Evolutionary conservation across 2,113 vertebrate species (phyloP), one percentile per base, ranked within the genome.

Genomic region (Gallinago jamesoni): DNA sequence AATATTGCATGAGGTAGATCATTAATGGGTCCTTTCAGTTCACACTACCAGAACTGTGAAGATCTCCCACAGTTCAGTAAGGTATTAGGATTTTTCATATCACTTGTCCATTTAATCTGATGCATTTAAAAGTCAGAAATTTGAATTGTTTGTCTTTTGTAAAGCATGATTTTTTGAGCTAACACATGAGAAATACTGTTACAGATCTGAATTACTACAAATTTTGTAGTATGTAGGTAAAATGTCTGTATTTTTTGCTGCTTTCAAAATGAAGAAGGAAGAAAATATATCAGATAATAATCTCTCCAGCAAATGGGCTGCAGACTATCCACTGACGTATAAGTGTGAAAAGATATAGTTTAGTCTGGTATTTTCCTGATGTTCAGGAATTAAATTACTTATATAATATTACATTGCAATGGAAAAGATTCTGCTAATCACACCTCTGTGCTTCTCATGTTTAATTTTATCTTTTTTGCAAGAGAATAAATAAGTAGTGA

Each of bases 1-100:
- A 98, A 98, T 98, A 98, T 97, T 98, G 69, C 89, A 97, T 98
- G 89, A 98, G 84, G 62, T 66, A 73, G 93, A 94, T 74, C 77
- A 93, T 97, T 98, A 98, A 97, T 93, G 94, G 90, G 83, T 60
- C 75, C 97, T 98, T 95, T 96, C 87, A 96, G 92, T 97, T 81
- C 62, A 69, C 25, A 7, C 48, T 94, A 77, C 31, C 33, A 79
- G 45, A 96, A 96, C 41, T 10, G 52, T 84, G 57, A 97, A 89
- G 45, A 53, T 45, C 77, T 97, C 39, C 11, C 56, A 73, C 0
- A 5, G 55, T 56, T 96, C 78, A 76, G 33, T n/a, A 82, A 92
- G 47, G 27, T 83, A 94, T 90, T 93, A 77, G 39, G 35, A 35
- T 31, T 87, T 96, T 96, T 96, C 59, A 37, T 62, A 84, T 41